phyloP scores from a whole-genome alignment of 92 coral and sea anemone species.

The Zoanthus sansibaricus region DNA sequence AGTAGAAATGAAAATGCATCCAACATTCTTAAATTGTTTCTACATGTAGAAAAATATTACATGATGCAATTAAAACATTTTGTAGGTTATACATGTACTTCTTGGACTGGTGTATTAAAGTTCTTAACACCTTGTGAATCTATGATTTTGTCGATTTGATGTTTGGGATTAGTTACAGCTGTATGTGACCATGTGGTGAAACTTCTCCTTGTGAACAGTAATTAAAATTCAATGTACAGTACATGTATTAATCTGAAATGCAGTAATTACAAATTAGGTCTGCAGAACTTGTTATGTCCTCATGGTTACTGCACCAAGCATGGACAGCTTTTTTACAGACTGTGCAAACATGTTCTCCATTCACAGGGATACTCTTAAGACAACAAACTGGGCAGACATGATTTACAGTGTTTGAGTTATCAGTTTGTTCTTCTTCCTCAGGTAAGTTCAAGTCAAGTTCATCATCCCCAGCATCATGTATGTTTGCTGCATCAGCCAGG shows the following conservation, averaged over 20 bases:
- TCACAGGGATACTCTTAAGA: constrained; percentile 64
- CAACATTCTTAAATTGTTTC: constrained; percentile 13
- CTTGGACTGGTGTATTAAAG: constrained; percentile 31
- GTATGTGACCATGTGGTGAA: constrained; percentile 10
- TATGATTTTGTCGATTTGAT: constrained; percentile 36
- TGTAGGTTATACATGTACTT: constrained; percentile 31
- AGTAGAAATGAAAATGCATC: constrained; percentile 19
- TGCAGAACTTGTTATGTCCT: constrained; percentile 67
- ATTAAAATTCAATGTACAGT: constrained; percentile 22
- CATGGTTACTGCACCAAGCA: constrained; percentile 79
- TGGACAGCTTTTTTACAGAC: constrained; percentile 65
- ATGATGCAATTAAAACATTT: constrained; percentile 13
- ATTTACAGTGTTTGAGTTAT: constrained; percentile 6
- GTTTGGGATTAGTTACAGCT: constrained; percentile 39
- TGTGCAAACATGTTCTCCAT: constrained; percentile 67
- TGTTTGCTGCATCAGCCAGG: constrained; percentile 61
- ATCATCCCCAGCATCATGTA: constrained; percentile 40
- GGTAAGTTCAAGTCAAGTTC: constrained; percentile 46
- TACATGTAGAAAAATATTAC: constrained; percentile 3
- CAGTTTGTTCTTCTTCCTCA: constrained; percentile 33
- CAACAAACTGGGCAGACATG: constrained; percentile 48
- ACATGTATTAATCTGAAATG: constrained; percentile 45
- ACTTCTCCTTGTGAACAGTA: constrained; percentile 23
- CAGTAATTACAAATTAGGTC: constrained; percentile 68
- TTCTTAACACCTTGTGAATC: constrained; percentile 33